Base-by-base conservation (phyloP, 2,888 invertebrate species). In the Exephanes ischioxanthus region DNA sequence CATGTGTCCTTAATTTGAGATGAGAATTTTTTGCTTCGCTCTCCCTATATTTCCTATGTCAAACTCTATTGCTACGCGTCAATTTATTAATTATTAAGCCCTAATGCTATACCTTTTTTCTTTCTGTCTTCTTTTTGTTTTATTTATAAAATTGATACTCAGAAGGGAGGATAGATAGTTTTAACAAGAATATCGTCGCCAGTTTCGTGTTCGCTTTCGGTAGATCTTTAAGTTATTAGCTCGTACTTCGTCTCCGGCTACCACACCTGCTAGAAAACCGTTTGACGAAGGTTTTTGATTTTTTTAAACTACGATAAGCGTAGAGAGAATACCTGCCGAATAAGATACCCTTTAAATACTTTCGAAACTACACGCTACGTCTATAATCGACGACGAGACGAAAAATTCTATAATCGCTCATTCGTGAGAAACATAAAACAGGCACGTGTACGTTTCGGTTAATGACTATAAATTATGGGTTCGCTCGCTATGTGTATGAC, bases 401-500 rank as follows among this genome's bases (percentile, higher is more conserved):
- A 63, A 72, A 68, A 77, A 87, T 89, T 89, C 86, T 81, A 84
- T 90, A 88, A 88, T 87, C 87, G 88, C 83, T 88, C 86, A 88
- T 89, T 86, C 89, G 88, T 89, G 87, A 87, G 87, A 89, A 73
- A 80, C 48, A 73, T 87, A 88, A 87, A 87, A 87, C 87, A 66
- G 75, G 26, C 51, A 89, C 88, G 88, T 90, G 83, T 89, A 90
- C 90, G 89, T 89, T 90, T 89, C 84, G 84, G 87, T 90, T 92
- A 91, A 92, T 91, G 90, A 92, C 90, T 85, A 87, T 88, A 91
- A 91, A 91, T 92, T 91, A 91, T 84, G 88, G 92, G 90, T 89
- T 91, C 55, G 88, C 88, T 82, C 45, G 14, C 61, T 4, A 30
- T 30, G 84, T 87, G 53, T 71, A 63, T 76, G 83, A 88, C 84